phyloP scores from a whole-genome alignment of 2,797 vertebrate genomes.

The Ptychadena robeensis region DNA sequence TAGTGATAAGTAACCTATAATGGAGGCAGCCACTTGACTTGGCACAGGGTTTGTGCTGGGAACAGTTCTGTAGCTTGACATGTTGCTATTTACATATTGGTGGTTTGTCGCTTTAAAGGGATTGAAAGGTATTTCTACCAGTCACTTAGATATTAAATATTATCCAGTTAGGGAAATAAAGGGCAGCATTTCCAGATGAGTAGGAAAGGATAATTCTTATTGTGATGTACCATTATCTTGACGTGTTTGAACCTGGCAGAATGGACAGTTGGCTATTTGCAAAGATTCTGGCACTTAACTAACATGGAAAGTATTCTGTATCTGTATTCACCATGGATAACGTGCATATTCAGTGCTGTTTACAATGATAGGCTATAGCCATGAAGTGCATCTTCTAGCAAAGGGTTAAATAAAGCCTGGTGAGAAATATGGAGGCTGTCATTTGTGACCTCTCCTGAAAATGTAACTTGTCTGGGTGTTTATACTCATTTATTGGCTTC shows the following conservation, averaged over 20 bases:
- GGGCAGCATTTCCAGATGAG: not conserved
- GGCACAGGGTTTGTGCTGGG: not conserved
- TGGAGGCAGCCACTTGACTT: conserved; percentile 22
- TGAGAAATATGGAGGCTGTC: not conserved
- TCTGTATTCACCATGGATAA: not conserved
- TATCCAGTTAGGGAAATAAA: not conserved
- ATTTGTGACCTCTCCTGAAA: not conserved
- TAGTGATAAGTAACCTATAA: conserved; percentile 17
- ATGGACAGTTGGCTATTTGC: not conserved
- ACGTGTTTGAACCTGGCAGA: conserved; percentile 6
- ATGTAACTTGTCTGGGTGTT: too few relatives aligned
- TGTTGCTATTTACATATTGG: conserved; percentile 9
- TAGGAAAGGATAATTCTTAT: not conserved
- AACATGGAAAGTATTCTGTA: not conserved
- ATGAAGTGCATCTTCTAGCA: not conserved
- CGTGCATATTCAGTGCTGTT: too few relatives aligned
- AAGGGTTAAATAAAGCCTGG: not conserved
- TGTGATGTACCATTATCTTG: not conserved
- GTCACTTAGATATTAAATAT: conserved; percentile 6
- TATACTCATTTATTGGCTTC: too few relatives aligned
- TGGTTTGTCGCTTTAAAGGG: not conserved
- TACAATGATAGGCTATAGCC: too few relatives aligned
- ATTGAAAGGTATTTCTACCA: conserved; percentile 1
- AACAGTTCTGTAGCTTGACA: not conserved
- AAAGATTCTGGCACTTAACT: not conserved